Base-by-base conservation (phyloP, 1,140 invertebrate genomes). In the Zophobas atratus region DNA sequence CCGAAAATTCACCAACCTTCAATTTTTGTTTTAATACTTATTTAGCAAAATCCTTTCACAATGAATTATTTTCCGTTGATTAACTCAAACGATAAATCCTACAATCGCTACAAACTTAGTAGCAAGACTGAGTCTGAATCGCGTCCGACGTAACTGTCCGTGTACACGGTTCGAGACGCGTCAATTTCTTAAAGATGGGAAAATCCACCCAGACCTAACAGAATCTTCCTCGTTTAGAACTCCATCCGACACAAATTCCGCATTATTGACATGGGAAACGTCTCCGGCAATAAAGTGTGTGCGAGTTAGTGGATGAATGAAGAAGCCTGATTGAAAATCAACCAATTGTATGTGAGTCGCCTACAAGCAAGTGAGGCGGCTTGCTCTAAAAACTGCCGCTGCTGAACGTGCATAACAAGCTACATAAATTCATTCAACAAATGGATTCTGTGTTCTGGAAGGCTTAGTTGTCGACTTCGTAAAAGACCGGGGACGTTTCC, bases 261-360 rank as follows among this genome's bases (percentile, higher is more conserved):
- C 56, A 39, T 39, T 60, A 60, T 60, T 60, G 56, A 60, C 56
- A 39, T 60, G 56, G 56, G 56, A 60, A 60, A 36, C 35, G 56
- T 60, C 56, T 60, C 56, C 8, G 6, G 56, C 56, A 60, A 60
- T 60, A 60, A 60, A 60, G 34, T 60, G 34, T 39, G 36, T 39
- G 56, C 38, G 56, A 60, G 56, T 60, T 60, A 60, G 56, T 60
- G 56, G 56, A 60, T 60, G 56, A 60, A 60, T 60, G 56, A 60
- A 60, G 56, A 8, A 20, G 20, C 20, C 56, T 60, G 56, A 60
- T 60, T 60, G 56, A 60, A 60, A 60, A 60, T 60, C 56, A 60
- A 60, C 32, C 56, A 60, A 60, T 60, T 60, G 56, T 60, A 60
- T 60, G 56, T 38, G 56, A 60, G 56, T 60, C 56, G 56, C 56